These are phyloP conservation scores for Plebejus argus DNA, from an alignment of 2,888 invertebrate species.

Conservation along the genomic window DNA sequence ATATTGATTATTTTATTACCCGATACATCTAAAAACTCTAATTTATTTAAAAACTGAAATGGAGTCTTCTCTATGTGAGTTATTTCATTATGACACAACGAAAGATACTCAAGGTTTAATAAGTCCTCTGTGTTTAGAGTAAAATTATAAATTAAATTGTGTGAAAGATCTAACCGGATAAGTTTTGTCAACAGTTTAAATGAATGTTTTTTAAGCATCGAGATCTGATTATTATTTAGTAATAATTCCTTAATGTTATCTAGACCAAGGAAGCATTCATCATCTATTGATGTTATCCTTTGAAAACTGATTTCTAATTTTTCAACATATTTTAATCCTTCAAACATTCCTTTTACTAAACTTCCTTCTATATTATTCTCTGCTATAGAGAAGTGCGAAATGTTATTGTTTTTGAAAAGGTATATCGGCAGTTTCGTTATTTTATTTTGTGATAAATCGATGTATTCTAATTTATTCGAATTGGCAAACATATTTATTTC, in stretches of 20 bases:
- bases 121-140: conserved; percentile 56
- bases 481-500: conserved; percentile 34
- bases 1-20: conserved; percentile 57
- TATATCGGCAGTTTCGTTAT: conserved; percentile 52
- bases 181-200: conserved; percentile 52
- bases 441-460: conserved; percentile 57
- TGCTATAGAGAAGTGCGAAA: conserved; percentile 51
- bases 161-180: conserved; percentile 54
- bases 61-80: conserved; percentile 49
- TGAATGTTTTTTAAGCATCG: conserved; percentile 48
- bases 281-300: conserved; percentile 51
- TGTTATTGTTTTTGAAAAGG: conserved; percentile 54
- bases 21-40: conserved; percentile 60
- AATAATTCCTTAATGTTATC: conserved; percentile 47
- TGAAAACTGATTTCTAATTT: conserved; percentile 56
- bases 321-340: conserved; percentile 51
- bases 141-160: conserved; percentile 55
- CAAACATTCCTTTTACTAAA: conserved; percentile 55
- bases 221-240: conserved; percentile 57
- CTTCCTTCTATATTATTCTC: conserved; percentile 55
- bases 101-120: conserved; percentile 49
- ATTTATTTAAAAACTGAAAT: conserved; percentile 48
- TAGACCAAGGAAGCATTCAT: conserved; percentile 58
- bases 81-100: conserved; percentile 55
- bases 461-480: conserved; percentile 42